Evolutionary conservation across 2,113 vertebrate species (phyloP).

Genomic region (Oncorhynchus nerka): DNA sequence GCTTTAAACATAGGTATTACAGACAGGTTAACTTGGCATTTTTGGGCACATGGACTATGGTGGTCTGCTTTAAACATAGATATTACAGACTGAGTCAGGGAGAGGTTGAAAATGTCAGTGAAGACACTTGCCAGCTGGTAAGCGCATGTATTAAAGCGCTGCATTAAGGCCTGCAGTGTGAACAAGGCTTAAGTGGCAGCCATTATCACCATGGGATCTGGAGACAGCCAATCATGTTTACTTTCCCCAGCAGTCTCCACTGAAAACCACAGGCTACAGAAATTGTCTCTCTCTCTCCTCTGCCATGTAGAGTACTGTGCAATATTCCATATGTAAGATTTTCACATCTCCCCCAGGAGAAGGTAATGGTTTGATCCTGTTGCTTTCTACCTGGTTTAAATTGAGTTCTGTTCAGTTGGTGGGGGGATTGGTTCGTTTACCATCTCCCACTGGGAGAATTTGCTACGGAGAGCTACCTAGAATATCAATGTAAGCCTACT

Average conservation of each 20-base stretch:
- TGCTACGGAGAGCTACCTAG: not conserved
- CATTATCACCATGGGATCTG: conserved; percentile 11
- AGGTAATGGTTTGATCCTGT: not conserved
- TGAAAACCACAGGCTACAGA: not conserved
- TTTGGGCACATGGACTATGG: no score
- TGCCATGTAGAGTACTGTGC: not conserved
- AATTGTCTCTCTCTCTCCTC: not conserved
- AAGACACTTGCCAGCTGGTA: no score
- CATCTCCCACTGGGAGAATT: not conserved
- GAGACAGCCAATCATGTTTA: not conserved
- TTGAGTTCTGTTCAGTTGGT: not conserved
- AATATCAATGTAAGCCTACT: no score
- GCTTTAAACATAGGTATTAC: no score
- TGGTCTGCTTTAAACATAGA: no score
- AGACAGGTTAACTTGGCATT: no score
- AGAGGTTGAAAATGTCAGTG: no score
- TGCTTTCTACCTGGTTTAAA: not conserved
- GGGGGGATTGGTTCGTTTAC: not conserved
- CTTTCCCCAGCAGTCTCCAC: not conserved
- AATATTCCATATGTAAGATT: not conserved
- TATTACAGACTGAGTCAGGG: no score
- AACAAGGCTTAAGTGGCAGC: no score
- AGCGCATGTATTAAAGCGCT: no score
- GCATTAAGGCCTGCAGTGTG: no score
- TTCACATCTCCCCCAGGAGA: not conserved